Evolutionary conservation across 2,797 vertebrate genomes (phyloP), one percentile per base, ranked within the genome.

Genomic region (Acanthiza pusilla): DNA sequence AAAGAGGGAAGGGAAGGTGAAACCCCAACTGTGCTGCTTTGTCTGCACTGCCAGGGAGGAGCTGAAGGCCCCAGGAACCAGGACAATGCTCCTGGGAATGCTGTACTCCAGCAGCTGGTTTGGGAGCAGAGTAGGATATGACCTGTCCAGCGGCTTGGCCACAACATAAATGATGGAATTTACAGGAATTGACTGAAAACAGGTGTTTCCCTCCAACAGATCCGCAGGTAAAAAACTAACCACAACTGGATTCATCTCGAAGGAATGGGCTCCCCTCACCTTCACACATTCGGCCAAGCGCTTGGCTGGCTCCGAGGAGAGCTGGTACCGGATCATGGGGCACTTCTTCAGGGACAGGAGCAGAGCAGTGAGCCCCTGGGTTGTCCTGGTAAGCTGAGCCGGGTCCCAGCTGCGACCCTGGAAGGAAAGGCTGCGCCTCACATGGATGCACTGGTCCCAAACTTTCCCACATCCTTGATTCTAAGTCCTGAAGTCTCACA

Each of bases 271-370:
- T 60, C 45, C 58, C 38, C 88, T 89, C 88, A 89, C 99, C 99
- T 99, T 99, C 63, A 99, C 99, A 0, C 98, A 99, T 81, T 99
- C 99, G 0, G 98, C 99, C 16, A 99, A 98, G 55, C 99, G 98
- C 82, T 99, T 99, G 1, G 99, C 98, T 86, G 98, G 96, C 85
- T 99, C 99, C 0, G 99, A 99, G 5, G 99, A 99, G 43, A 99
- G 98, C 97, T 99, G 99, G 94, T 99, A 99, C 18, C 99, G 98
- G 87, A 99, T 99, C 98, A 99, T 98, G 8, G 99, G 99, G 88
- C 99, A 99, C 57, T 99, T 99, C 98, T 99, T 99, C 55, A 99
- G 97, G 8, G 99, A 98, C n/a, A 99, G 96, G 6, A 99, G 98
- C 85, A 99, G 98, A 7, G 99, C 99, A 0, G 99, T 99, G 96